Conservation (phyloP, 2,113 vertebrate genomes). For the Bolborhynchus lineola region DNA sequence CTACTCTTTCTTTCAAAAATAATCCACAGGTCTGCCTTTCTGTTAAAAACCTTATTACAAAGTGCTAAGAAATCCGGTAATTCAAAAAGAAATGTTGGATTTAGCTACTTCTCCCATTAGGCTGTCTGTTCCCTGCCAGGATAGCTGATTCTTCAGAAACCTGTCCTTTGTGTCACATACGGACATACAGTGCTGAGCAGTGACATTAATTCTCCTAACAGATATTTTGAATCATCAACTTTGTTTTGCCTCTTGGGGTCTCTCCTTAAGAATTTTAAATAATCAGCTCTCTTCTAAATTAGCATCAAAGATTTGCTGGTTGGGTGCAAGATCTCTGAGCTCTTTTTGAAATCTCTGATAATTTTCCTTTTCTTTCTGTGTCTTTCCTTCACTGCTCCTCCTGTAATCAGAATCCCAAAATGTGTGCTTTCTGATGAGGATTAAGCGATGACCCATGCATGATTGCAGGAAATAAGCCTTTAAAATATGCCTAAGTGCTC, state of each 20-base stretch:
- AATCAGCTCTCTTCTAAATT: background rate
- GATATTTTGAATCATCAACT: background rate
- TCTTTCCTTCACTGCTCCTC: background rate
- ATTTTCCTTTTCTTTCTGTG: background rate
- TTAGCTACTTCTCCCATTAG: background rate
- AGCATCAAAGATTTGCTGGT: background rate
- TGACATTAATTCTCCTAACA: background rate
- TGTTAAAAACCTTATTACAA: background rate
- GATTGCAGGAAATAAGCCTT: slow-evolving; percentile 61
- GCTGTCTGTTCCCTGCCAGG: background rate
- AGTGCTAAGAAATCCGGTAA: background rate
- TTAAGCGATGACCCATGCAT: slow-evolving; percentile 23
- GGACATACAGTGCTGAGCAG: background rate
- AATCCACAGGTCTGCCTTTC: background rate
- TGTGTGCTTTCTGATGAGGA: slow-evolving; percentile 16
- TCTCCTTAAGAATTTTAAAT: background rate
- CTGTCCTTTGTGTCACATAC: background rate
- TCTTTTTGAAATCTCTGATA: background rate
- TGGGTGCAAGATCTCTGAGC: background rate
- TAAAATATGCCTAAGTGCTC: slow-evolving; percentile 49
- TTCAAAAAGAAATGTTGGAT: background rate
- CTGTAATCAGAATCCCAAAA: background rate
- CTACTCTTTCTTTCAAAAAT: background rate
- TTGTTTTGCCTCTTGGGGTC: background rate
- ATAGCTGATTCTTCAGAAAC: background rate